phyloP scores from a whole-genome alignment of 2,888 invertebrate species.

The Anticlea derivata region DNA sequence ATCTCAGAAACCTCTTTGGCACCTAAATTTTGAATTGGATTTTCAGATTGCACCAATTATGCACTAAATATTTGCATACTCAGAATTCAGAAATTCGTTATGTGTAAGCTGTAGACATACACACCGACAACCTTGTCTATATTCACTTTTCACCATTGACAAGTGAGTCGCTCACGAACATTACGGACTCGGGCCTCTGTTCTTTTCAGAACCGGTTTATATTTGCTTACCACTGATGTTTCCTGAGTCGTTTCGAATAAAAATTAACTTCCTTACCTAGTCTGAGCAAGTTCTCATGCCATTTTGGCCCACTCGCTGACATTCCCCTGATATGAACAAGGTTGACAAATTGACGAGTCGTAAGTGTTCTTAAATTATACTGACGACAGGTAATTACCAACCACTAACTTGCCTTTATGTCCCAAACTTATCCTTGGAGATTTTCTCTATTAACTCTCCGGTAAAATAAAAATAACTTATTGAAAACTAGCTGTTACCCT shows the following conservation, averaged over 20 bases:
- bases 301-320: slow-evolving; percentile 32
- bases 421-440: slow-evolving; percentile 27
- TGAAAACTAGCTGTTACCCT: too few species aligned
- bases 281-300: slow-evolving; percentile 13
- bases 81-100: too few species aligned
- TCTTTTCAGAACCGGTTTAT: slow-evolving; percentile 8
- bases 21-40: too few species aligned
- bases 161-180: too few species aligned
- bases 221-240: neutral
- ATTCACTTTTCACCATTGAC: too few species aligned
- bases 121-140: too few species aligned
- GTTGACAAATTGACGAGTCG: slow-evolving; percentile 43
- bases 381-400: slow-evolving; percentile 31
- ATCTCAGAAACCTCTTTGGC: too few species aligned
- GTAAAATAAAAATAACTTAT: neutral
- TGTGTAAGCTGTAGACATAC: too few species aligned
- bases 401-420: slow-evolving; percentile 25
- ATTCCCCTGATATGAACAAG: slow-evolving; percentile 44
- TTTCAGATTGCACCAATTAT: too few species aligned
- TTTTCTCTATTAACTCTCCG: slow-evolving; percentile 26
- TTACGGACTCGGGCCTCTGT: too few species aligned
- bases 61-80: too few species aligned
- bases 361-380: slow-evolving; percentile 40
- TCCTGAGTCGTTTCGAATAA: slow-evolving; percentile 19
- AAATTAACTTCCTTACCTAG: slow-evolving; percentile 21